Base-by-base conservation (phyloP, 1,140 invertebrate species). In the Drosophila triauraria region DNA sequence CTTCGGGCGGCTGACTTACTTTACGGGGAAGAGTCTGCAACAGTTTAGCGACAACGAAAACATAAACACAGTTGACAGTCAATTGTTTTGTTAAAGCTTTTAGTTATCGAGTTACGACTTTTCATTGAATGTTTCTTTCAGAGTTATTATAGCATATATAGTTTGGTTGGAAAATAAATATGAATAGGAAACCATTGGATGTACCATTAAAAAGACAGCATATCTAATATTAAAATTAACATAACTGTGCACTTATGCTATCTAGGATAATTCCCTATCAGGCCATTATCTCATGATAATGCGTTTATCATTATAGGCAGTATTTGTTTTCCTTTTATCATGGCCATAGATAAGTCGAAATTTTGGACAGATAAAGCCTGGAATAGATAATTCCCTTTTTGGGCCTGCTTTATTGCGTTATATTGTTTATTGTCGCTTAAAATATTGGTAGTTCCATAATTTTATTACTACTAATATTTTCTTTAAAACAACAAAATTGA, bases 1-100 rank as follows among this genome's bases (percentile, higher is more conserved):
- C 78, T 80, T 68, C 71, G 42, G 40, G 5, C 44, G 25, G 35
- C 53, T 50, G 67, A 12, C 53, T 72, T 71, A 38, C 51, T 71
- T 72, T 50, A 59, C 27, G 27, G 27, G 67, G 38, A 72, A 59
- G 38, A 10, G 25, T 42, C 20, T 9, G 12, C 12, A 38, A 68
- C 40, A 35, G 47, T 35, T 46, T 30, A 17, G 38, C 35, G 25
- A n/a, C 40, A 20, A 46, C 3, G n/a, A 46, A 23, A 69, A 32
- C 64, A 70, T 48, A 67, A 51, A 27, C 61, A 61, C 56, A 43
- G 38, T 69, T 65, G 46, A 35, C 38, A 67, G 35, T 44, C 47
- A 35, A 38, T 54, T 54, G 17, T n/a, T 32, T 15, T 3, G 32
- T 23, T 15, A 15, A 54, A 38, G 46, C 13, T 12, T 25, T 5